Percentiles rank a stretch among this genome's conserved stretches.
Conservation (phyloP, 2,888 invertebrate species). For the Scaptomyza flava region DNA sequence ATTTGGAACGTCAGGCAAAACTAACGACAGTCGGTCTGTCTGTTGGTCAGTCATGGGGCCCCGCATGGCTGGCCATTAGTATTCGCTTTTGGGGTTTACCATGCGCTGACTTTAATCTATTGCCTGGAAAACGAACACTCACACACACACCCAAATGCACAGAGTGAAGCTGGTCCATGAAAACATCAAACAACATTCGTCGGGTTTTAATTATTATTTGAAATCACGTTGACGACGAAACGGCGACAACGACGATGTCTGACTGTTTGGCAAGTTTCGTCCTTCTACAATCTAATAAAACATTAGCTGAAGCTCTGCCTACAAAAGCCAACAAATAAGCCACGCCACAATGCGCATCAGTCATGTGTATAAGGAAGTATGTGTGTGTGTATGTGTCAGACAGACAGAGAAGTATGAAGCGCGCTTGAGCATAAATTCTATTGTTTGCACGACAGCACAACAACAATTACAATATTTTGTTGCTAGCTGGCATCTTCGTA, state of each 20-base stretch:
- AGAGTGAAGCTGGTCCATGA: constrained; percentile 36
- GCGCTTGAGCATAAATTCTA: constrained; percentile 54
- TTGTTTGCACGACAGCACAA: constrained; percentile 43
- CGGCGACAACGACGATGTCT: constrained; percentile 33
- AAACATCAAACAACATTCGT: constrained; percentile 69
- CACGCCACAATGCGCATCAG: constrained; percentile 26
- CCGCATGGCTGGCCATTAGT: constrained; percentile 48
- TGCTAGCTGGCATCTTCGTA: constrained; percentile 25
- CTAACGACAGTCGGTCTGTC: constrained; percentile 22
- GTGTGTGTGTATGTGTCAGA: background rate
- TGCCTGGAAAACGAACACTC: constrained; percentile 39
- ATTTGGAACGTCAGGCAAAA: constrained; percentile 46
- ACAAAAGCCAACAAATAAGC: constrained; percentile 29
- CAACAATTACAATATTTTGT: constrained; percentile 20
- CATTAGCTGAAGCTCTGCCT: constrained; percentile 50
- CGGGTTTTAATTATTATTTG: constrained; percentile 70
- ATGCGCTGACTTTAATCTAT: constrained; percentile 58
- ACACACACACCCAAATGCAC: constrained; percentile 7
- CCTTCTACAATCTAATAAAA: constrained; percentile 58
- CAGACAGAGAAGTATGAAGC: constrained; percentile 18
- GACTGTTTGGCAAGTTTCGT: constrained; percentile 16
- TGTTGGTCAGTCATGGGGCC: constrained; percentile 34
- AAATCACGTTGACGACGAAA: constrained; percentile 48
- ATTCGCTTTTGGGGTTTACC: constrained; percentile 52
- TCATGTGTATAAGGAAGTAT: constrained; percentile 21